A percentile compares a stretch with the other conserved stretches of the same genome.
These are phyloP conservation scores for Ceratosolen fusciceps DNA, from an alignment of 1,140 invertebrate genomes.

Conservation along the genomic window DNA sequence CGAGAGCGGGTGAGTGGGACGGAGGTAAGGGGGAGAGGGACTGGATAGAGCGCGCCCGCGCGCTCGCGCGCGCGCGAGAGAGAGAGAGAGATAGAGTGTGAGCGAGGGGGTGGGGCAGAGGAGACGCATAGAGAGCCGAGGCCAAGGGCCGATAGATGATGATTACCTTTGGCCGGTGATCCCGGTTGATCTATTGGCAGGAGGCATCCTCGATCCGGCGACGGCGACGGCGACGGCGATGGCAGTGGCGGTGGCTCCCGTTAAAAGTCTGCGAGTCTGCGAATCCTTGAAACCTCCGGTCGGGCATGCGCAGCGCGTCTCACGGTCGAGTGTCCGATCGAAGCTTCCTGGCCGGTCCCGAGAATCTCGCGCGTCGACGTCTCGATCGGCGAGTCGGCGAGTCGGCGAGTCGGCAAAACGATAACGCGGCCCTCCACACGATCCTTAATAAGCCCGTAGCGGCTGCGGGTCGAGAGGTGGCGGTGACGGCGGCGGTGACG, in stretches of 20 bases:
- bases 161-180: background rate
- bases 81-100: no score
- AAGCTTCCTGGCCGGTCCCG: background rate
- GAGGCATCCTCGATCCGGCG: background rate
- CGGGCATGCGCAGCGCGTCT: background rate
- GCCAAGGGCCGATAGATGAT: background rate
- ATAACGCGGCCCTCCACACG: background rate
- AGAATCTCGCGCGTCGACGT: background rate
- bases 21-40: no score
- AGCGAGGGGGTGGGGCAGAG: no score
- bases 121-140: background rate
- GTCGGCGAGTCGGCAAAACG: background rate
- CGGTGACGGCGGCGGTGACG: background rate
- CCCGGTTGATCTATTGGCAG: background rate
- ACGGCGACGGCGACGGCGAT: no score
- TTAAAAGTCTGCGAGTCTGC: background rate
- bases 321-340: background rate
- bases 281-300: background rate
- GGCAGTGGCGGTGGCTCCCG: no score
- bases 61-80: no score
- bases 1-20: no score
- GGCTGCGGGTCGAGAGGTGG: background rate
- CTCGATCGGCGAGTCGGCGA: background rate
- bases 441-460: background rate
- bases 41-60: no score